Conservation (phyloP, 2,888 invertebrate genomes). For the Choreutis nemorana region DNA sequence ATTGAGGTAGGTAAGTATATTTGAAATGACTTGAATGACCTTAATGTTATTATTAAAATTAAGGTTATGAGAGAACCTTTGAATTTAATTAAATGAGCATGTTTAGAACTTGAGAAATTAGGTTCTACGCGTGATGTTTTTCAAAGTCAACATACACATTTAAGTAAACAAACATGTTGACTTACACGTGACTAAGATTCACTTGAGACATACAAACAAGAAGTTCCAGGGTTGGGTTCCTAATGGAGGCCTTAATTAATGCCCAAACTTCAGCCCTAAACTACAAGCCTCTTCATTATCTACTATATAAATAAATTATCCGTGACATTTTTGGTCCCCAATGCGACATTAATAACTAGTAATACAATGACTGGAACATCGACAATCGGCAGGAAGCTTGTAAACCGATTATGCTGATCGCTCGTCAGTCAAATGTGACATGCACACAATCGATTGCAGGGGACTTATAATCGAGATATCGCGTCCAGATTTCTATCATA, state of each 20-base stretch:
- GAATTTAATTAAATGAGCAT: too few species aligned
- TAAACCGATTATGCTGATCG: slow-evolving; percentile 60
- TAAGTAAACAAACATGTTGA: slow-evolving; percentile 12
- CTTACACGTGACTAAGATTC: slow-evolving; percentile 23
- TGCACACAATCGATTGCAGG: slow-evolving; percentile 42
- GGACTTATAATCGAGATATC: slow-evolving; percentile 49
- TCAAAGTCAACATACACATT: too few species aligned
- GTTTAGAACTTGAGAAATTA: too few species aligned
- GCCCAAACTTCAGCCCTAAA: slow-evolving; percentile 30
- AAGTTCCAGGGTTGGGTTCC: slow-evolving; percentile 15
- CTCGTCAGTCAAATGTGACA: slow-evolving; percentile 50
- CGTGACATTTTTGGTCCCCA: slow-evolving; percentile 28
- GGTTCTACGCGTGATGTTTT: too few species aligned
- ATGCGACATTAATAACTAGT: slow-evolving; percentile 50
- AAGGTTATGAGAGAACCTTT: too few species aligned
- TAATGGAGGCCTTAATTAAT: slow-evolving; percentile 43
- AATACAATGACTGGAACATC: slow-evolving; percentile 50
- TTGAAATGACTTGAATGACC: too few species aligned
- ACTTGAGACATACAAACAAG: slow-evolving; percentile 23
- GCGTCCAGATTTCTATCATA: slow-evolving; percentile 38
- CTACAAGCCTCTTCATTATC: slow-evolving; percentile 19
- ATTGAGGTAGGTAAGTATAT: too few species aligned
- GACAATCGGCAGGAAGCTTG: slow-evolving; percentile 52
- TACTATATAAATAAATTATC: slow-evolving; percentile 32
- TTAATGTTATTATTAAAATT: too few species aligned